Evolutionary conservation across 2,113 vertebrate genomes (phyloP).

Genomic region (Ifrita kowaldi): DNA sequence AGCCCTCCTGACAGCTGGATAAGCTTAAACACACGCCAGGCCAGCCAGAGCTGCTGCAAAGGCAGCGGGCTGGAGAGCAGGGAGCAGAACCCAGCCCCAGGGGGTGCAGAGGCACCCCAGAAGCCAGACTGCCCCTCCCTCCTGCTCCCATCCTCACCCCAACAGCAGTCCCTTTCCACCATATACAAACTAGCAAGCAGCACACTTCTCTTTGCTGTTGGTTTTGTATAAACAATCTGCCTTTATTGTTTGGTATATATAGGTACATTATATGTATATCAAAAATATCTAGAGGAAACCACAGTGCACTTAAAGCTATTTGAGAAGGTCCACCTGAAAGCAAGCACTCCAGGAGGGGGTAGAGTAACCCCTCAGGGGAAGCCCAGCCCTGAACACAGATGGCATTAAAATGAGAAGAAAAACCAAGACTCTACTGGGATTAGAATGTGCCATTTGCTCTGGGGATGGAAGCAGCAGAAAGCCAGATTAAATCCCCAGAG

Average conservation of each 20-base stretch:
- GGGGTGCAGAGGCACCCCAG: neutral
- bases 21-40: neutral
- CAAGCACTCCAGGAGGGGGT: neutral
- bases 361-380: neutral
- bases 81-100: neutral
- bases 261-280: neutral
- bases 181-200: accelerated
- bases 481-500: constrained; percentile 24
- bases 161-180: neutral
- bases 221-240: constrained; percentile 37
- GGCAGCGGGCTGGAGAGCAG: neutral
- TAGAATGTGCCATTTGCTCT: constrained; percentile 36
- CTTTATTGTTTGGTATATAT: constrained; percentile 30
- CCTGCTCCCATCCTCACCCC: neutral
- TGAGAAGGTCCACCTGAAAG: constrained; percentile 29
- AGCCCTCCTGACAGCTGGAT: constrained; percentile 42
- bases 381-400: neutral
- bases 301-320: constrained; percentile 18
- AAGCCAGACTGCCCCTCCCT: neutral
- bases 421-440: neutral
- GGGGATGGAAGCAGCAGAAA: constrained; percentile 10
- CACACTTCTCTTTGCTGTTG: neutral
- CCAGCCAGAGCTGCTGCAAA: neutral
- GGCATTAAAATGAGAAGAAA: neutral
- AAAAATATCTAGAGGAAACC: constrained; percentile 32